Conservation (phyloP, 2,113 vertebrate species). For the Fregata magnificens region DNA sequence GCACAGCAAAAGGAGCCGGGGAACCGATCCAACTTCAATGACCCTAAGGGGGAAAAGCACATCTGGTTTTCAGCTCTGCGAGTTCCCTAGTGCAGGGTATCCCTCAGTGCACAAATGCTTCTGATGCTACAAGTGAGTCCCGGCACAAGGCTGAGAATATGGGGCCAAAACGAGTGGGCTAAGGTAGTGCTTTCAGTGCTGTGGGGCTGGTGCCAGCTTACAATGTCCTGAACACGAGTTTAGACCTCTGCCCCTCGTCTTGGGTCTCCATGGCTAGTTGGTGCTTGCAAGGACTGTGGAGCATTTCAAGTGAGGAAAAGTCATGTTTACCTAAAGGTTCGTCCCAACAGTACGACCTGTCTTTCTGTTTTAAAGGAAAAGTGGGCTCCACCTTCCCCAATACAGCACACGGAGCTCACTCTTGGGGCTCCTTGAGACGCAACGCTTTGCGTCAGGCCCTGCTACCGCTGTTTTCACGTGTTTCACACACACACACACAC, state of each 20-base stretch:
- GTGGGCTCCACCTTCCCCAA: background rate
- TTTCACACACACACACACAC: no score
- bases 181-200: background rate
- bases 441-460: background rate
- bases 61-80: background rate
- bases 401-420: background rate
- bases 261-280: background rate
- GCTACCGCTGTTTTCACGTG: accelerated
- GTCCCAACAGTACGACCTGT: background rate
- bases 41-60: background rate
- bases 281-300: background rate
- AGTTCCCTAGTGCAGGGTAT: background rate
- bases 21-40: background rate
- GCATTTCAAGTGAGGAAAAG: background rate
- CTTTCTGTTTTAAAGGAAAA: background rate
- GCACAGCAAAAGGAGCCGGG: no score
- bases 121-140: background rate
- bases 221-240: accelerated
- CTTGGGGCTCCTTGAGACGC: accelerated
- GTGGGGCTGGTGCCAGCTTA: background rate
- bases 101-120: background rate
- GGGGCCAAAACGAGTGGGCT: accelerated
- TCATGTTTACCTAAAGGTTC: background rate
- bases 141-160: background rate
- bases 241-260: background rate